Percentiles rank a stretch among this genome's conserved stretches.
Conservation (phyloP, 2,888 invertebrate species). For the Antitype chi region DNA sequence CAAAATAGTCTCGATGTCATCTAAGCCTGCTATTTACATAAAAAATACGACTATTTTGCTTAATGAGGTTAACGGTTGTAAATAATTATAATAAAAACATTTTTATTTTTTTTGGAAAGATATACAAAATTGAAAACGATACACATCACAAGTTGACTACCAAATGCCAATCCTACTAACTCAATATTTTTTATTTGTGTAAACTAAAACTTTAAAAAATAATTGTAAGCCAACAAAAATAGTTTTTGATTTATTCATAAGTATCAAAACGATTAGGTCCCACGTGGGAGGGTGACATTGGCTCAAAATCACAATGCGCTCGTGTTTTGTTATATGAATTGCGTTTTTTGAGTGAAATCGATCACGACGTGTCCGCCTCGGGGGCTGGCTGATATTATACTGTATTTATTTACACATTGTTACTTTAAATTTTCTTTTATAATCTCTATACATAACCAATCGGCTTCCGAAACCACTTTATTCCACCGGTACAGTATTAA, state of each 20-base stretch:
- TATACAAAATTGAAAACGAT: background rate
- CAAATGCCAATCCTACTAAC: background rate
- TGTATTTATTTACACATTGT: conserved; percentile 84
- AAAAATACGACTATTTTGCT: background rate
- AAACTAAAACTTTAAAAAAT: background rate
- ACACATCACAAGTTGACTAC: background rate
- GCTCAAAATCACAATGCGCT: conserved; percentile 83
- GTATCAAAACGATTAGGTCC: conserved; percentile 76
- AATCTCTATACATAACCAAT: conserved; percentile 55
- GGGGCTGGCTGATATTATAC: conserved; percentile 76
- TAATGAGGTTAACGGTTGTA: background rate
- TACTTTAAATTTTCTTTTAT: conserved; percentile 67
- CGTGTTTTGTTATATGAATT: conserved; percentile 87
- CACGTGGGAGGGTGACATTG: conserved; percentile 77
- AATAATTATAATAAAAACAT: background rate
- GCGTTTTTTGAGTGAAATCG: conserved; percentile 89
- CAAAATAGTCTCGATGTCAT: background rate
- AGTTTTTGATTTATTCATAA: conserved; percentile 49
- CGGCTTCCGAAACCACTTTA: conserved; percentile 56
- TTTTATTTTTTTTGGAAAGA: background rate
- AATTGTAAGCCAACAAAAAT: background rate
- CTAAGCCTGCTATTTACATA: conserved; percentile 1
- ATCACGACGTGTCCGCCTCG: conserved; percentile 81
- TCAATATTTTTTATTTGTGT: background rate
- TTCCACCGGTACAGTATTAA: background rate